Conservation (phyloP, 1,140 invertebrate species). For the Calephelis virginiensis region DNA sequence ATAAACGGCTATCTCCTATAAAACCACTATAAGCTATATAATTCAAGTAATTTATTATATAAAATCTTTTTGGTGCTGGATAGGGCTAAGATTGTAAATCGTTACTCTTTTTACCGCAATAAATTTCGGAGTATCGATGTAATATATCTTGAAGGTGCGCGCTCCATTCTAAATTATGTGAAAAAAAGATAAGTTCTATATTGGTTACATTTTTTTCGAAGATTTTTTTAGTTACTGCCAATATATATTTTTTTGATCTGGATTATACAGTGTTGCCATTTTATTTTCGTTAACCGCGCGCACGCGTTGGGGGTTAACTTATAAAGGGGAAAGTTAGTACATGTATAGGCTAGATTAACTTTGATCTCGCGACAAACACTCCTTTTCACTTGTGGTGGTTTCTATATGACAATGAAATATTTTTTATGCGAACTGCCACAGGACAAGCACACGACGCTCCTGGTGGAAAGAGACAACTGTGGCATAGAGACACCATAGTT, state of each 20-base stretch:
- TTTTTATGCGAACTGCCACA: too few species aligned
- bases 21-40: conserved; percentile 8
- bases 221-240: background rate
- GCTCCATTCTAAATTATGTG: conserved; percentile 23
- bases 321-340: too few species aligned
- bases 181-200: conserved; percentile 14
- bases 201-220: conserved; percentile 20
- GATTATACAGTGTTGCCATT: too few species aligned
- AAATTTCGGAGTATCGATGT: conserved; percentile 22
- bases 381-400: too few species aligned
- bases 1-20: background rate
- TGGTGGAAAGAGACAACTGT: too few species aligned
- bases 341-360: too few species aligned
- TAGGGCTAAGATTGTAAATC: conserved; percentile 19
- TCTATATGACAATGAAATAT: too few species aligned
- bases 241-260: background rate
- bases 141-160: conserved; percentile 21
- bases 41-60: conserved; percentile 13
- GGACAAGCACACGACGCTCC: too few species aligned
- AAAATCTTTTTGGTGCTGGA: conserved; percentile 11
- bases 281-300: too few species aligned
- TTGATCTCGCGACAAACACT: too few species aligned
- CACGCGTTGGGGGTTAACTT: too few species aligned
- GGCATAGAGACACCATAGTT: too few species aligned
- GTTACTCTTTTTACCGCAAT: conserved; percentile 24